A percentile compares a stretch with the other conserved stretches of the same genome.
These are phyloP conservation scores for Apodemus agrarius DNA, from an alignment of 2,797 vertebrate genomes.

Conservation along the genomic window DNA sequence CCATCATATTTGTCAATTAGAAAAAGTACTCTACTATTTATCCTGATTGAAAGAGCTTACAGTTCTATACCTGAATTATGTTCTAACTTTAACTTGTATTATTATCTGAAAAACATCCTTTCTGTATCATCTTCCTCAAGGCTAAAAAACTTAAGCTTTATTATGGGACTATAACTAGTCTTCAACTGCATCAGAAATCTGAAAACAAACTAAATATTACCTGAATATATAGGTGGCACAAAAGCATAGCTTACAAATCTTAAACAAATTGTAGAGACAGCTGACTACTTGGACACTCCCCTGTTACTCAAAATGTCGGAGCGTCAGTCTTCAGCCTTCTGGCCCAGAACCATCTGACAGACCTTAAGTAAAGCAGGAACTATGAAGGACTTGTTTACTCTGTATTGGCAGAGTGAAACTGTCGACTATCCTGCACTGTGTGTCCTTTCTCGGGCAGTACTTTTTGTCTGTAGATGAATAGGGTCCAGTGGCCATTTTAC, in stretches of 20 bases:
- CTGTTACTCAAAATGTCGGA: neutral
- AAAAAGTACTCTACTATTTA: neutral
- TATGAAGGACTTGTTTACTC: neutral
- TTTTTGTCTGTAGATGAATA: neutral
- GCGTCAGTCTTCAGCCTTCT: neutral
- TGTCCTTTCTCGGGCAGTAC: neutral
- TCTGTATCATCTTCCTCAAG: neutral
- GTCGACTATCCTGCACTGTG: neutral
- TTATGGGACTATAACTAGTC: neutral
- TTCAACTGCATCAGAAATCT: neutral
- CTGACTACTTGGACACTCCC: neutral
- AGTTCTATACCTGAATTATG: neutral
- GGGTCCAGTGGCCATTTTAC: neutral
- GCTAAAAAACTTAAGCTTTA: neutral
- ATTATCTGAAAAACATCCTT: neutral
- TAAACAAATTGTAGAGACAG: neutral
- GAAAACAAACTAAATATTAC: neutral
- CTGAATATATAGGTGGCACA: neutral
- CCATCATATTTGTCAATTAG: neutral
- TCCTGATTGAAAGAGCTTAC: neutral
- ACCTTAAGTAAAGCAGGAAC: neutral
- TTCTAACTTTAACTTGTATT: neutral
- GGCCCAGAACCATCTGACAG: neutral
- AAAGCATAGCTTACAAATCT: neutral
- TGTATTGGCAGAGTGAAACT: neutral